Conservation (phyloP, 2,888 invertebrate genomes). For the Diploptera punctata region DNA sequence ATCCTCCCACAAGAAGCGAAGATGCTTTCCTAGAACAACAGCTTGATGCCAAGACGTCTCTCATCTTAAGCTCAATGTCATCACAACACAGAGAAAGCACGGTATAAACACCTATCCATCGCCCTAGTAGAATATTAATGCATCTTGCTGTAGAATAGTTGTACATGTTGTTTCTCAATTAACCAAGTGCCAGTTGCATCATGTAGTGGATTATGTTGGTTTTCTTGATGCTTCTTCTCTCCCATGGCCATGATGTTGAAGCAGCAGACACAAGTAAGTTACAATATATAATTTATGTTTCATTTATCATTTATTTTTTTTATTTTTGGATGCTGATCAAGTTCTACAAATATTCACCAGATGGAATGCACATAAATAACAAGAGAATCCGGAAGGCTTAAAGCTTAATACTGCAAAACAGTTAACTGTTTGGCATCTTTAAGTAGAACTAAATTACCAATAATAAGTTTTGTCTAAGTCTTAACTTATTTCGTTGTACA, state of each 20-base stretch:
- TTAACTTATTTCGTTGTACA: too few species aligned
- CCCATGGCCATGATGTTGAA: neutral
- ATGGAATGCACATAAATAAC: neutral
- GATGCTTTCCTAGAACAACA: conserved; percentile 44
- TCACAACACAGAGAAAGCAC: conserved; percentile 37
- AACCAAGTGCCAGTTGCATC: conserved; percentile 12
- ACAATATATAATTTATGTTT: neutral
- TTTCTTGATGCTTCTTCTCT: conserved; percentile 7
- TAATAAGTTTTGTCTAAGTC: too few species aligned
- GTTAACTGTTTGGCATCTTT: too few species aligned
- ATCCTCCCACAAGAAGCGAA: conserved; percentile 53
- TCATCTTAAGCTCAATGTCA: conserved; percentile 27
- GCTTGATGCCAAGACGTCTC: conserved; percentile 35
- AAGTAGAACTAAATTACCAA: too few species aligned
- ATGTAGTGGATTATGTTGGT: neutral
- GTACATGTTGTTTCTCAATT: neutral
- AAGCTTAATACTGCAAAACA: too few species aligned
- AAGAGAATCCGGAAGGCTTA: too few species aligned
- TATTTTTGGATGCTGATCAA: neutral
- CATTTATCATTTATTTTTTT: neutral
- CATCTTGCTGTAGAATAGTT: conserved; percentile 6
- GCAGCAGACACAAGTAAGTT: neutral
- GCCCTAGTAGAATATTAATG: neutral
- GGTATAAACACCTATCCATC: conserved; percentile 33
- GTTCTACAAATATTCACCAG: neutral